These are phyloP conservation scores for Tupaia tana DNA, from an alignment of 2,113 vertebrate genomes.

Conservation along the genomic window DNA sequence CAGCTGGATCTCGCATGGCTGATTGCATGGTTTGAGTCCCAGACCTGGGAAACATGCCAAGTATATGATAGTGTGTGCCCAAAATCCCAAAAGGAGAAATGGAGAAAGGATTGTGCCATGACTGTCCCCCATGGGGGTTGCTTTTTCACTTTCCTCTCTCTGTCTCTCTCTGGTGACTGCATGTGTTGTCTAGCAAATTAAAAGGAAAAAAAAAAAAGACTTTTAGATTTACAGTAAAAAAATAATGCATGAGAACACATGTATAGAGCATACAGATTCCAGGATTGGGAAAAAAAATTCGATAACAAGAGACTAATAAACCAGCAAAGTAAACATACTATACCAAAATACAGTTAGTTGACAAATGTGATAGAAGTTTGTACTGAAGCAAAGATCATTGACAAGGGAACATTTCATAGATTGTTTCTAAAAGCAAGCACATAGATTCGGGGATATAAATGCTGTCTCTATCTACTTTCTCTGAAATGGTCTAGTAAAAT, in stretches of 20 bases:
- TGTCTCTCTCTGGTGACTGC: no score
- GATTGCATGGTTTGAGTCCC: no score
- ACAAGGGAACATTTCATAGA: constrained; percentile 20
- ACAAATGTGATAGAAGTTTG: background rate
- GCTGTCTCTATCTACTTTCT: constrained; percentile 40
- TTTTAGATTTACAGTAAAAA: background rate
- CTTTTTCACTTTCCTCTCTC: no score
- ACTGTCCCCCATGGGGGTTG: no score
- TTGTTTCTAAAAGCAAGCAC: constrained; percentile 48
- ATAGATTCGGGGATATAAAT: background rate
- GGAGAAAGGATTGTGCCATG: no score
- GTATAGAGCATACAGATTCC: background rate
- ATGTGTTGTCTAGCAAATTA: no score
- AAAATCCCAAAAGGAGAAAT: no score
- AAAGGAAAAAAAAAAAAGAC: no score
- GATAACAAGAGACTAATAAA: background rate
- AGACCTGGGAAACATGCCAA: no score
- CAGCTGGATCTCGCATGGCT: no score
- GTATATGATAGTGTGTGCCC: no score
- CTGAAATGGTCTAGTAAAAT: constrained; percentile 21
- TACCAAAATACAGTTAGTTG: background rate
- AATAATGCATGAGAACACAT: background rate
- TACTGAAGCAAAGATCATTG: constrained; percentile 6
- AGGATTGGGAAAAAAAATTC: background rate
- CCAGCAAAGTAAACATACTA: background rate